Base-by-base conservation (phyloP, 1,140 invertebrate genomes). In the Diprion similis region DNA sequence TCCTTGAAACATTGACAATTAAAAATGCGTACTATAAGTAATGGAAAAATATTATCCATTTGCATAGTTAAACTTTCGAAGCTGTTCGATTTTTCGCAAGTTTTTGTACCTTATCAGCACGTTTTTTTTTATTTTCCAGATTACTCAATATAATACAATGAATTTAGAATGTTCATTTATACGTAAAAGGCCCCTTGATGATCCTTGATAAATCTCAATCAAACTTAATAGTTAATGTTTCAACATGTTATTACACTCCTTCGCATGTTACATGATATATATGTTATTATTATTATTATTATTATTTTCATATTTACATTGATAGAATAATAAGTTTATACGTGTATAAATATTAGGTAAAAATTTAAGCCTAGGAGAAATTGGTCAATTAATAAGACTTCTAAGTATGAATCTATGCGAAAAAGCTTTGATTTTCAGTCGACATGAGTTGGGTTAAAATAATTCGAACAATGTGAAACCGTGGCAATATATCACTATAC, bases 151-250 rank as follows among this genome's bases (percentile, higher is more conserved):
- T 77, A 77, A 51, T 76, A 71, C 75, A 79, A 78, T 79, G 71
- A 74, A 75, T 80, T 69, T 73, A 73, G 70, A 82, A 77, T 80
- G 71, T 78, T 79, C 9, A 77, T 74, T 80, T 78, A 81, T 82
- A 82, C 82, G 84, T 85, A 80, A 84, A 85, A 85, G 81, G 79
- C 79, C 82, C 78, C 79, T 84, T 72, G 78, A 84, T 81, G 75
- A 82, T 81, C 82, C 73, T 80, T 47, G 65, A 79, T 65, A 75
- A 73, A 75, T 74, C 71, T 71, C 71, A 59, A 74, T 80, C 66
- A 67, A 78, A 78, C 65, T 67, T 80, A 79, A 72, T 76, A 71
- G 68, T 68, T 59, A 4, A 59, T 59, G 11, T 11, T 15, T 17
- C 9, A 59, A 59, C 51, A 59, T 59, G 51, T 59, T 17, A 37